A percentile compares a stretch with the other conserved stretches of the same genome.
Conservation (phyloP, 1,140 invertebrate genomes). For the Apis florea region DNA sequence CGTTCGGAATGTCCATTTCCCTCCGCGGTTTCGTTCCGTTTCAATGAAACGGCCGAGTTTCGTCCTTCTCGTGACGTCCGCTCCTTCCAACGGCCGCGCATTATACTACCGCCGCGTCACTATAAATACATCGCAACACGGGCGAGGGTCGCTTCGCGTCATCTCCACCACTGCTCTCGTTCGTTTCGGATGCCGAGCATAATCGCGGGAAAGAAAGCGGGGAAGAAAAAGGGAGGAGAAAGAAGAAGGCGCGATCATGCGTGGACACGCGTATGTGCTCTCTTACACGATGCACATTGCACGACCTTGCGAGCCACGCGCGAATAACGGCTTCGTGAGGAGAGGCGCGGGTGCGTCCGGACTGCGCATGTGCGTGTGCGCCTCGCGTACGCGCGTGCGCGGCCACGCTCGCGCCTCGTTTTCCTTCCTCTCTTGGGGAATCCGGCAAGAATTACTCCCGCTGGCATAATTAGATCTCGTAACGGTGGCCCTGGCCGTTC, state of each 20-base stretch:
- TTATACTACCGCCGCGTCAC: neutral
- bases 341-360: slow-evolving; percentile 2
- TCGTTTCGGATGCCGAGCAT: neutral
- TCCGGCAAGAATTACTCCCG: slow-evolving; percentile 42
- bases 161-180: neutral
- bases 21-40: neutral
- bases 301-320: slow-evolving; percentile 63
- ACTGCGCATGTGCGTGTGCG: slow-evolving; percentile 6
- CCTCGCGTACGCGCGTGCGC: too few species aligned
- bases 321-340: slow-evolving; percentile 51
- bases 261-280: slow-evolving; percentile 30
- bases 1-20: neutral
- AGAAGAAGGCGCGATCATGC: slow-evolving; percentile 4
- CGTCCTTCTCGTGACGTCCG: slow-evolving; percentile 11
- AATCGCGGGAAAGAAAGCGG: neutral
- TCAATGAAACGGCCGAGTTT: slow-evolving; percentile 19
- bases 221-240: slow-evolving; percentile 20
- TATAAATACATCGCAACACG: slow-evolving; percentile 37
- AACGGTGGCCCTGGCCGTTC: slow-evolving; percentile 23
- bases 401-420: neutral
- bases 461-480: slow-evolving; percentile 47
- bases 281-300: slow-evolving; percentile 55
- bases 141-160: slow-evolving; percentile 33
- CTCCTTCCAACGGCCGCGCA: neutral
- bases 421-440: slow-evolving; percentile 41